Percentiles rank a stretch among this genome's conserved stretches.
Evolutionary conservation across 2,797 vertebrate genomes (phyloP).

Genomic region (Spondyliosoma cantharus): DNA sequence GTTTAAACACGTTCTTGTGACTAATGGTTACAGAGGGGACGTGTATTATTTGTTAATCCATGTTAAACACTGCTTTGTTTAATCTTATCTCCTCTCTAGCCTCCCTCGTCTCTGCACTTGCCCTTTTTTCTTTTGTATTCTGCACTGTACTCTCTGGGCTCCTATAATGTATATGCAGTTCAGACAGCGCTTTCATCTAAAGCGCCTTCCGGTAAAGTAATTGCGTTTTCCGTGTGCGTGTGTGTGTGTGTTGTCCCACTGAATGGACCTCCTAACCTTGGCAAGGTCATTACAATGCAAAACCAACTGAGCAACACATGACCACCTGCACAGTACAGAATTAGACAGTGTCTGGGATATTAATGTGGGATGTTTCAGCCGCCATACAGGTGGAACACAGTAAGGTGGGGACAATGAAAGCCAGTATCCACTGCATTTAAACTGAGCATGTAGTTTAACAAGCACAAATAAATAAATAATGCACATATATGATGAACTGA

Average conservation of each 20-base stretch:
- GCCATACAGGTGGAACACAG: neutral
- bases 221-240: slow-evolving; percentile 25
- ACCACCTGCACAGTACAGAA: slow-evolving; percentile 36
- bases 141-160: neutral
- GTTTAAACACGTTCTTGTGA: slow-evolving; percentile 15
- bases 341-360: slow-evolving; percentile 18
- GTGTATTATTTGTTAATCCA: slow-evolving; percentile 7
- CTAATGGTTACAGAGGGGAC: neutral
- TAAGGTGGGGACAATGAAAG: slow-evolving; percentile 1
- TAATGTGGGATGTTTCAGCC: neutral
- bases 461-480: neutral
- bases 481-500: neutral
- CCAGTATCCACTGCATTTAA: neutral
- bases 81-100: neutral
- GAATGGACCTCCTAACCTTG: slow-evolving; percentile 59
- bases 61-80: neutral
- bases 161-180: slow-evolving; percentile 27
- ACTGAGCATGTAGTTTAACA: neutral
- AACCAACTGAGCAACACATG: slow-evolving; percentile 26
- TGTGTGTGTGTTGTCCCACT: slow-evolving; percentile 22
- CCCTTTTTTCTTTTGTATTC: slow-evolving; percentile 8
- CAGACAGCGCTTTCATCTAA: slow-evolving; percentile 44
- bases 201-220: slow-evolving; percentile 51
- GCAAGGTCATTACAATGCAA: slow-evolving; percentile 59
- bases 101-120: neutral